Evolutionary conservation across 2,797 vertebrate genomes (phyloP).

Genomic region (Manis javanica): DNA sequence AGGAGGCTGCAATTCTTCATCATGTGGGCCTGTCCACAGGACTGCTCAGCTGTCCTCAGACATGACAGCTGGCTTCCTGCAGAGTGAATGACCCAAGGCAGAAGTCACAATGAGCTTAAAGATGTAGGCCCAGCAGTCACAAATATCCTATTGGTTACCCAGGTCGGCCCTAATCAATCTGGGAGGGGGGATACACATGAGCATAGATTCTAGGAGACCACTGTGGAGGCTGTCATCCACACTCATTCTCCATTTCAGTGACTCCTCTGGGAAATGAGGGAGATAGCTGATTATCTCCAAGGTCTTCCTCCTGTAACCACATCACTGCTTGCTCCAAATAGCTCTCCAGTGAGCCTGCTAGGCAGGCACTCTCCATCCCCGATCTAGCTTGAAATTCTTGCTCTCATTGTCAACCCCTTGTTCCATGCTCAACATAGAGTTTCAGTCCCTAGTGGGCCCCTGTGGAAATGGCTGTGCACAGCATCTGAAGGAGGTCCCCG

Average conservation of each 20-base stretch:
- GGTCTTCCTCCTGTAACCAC: neutral
- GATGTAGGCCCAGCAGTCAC: neutral
- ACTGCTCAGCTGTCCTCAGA: neutral
- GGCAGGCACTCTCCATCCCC: neutral
- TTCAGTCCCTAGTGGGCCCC: neutral
- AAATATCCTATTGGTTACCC: neutral
- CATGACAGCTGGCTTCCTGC: neutral
- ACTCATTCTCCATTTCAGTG: neutral
- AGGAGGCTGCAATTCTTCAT: neutral
- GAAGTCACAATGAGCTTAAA: neutral
- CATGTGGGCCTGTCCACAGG: rapidly evolving
- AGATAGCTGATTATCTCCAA: neutral
- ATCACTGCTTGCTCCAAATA: neutral
- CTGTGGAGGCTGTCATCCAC: neutral
- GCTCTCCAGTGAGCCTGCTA: neutral
- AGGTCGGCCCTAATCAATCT: neutral
- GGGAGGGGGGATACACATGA: neutral
- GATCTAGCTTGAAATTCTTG: neutral
- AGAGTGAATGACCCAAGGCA: neutral
- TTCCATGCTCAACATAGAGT: neutral
- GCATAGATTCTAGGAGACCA: neutral
- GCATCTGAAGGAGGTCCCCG: neutral
- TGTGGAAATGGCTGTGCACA: neutral
- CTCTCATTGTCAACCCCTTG: neutral
- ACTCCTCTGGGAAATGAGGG: neutral